phyloP scores from a whole-genome alignment of 2,888 invertebrate genomes.

The Synergus japonicus region DNA sequence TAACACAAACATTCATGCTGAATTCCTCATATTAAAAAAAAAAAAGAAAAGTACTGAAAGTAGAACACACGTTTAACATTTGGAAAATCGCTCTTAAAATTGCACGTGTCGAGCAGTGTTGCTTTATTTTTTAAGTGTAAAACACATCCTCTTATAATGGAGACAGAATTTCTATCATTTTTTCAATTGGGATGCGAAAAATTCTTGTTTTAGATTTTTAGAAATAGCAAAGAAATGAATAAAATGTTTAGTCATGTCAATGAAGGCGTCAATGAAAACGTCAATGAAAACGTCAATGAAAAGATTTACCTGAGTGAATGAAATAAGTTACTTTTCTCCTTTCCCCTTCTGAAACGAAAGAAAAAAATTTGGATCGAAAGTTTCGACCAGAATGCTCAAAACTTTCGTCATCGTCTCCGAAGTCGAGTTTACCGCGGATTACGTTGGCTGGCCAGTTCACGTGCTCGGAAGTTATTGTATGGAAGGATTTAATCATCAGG shows the following conservation, averaged over 20 bases:
- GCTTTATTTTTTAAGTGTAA: neutral
- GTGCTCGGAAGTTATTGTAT: slow-evolving; percentile 44
- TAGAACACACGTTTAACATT: neutral
- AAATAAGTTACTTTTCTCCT: slow-evolving; percentile 14
- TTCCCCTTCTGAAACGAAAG: neutral
- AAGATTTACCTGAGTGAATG: neutral
- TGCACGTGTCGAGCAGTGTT: neutral
- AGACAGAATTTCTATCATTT: neutral
- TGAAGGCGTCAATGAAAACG: no score
- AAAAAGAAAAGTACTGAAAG: neutral
- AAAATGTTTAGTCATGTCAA: no score
- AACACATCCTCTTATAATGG: neutral
- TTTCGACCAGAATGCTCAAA: slow-evolving; percentile 2
- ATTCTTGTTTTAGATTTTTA: no score
- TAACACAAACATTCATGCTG: neutral
- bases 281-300: no score
- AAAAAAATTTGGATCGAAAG: slow-evolving; percentile 20
- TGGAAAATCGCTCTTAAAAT: neutral
- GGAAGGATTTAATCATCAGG: slow-evolving; percentile 43
- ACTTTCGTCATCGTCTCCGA: slow-evolving; percentile 1
- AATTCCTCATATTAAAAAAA: neutral
- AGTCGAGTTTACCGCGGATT: neutral
- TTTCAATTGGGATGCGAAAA: neutral
- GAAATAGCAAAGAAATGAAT: no score
- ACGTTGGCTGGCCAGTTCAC: slow-evolving; percentile 42